Evolutionary conservation across 2,888 invertebrate species (phyloP).

Genomic region (Melanophora roralis): DNA sequence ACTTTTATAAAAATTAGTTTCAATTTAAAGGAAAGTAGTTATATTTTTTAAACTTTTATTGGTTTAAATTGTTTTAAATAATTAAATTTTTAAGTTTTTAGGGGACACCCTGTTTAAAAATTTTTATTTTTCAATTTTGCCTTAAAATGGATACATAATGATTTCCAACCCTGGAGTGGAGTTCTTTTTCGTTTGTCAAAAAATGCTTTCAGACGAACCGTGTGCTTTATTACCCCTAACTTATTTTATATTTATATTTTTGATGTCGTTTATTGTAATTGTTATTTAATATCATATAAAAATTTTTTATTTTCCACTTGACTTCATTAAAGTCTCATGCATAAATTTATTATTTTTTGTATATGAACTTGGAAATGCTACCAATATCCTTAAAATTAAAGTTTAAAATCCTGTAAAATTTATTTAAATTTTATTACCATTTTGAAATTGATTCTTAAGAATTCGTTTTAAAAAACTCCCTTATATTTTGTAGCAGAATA

Average conservation of each 20-base stretch:
- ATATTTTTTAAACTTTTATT: too few species aligned
- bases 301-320: constrained; percentile 58
- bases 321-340: constrained; percentile 26
- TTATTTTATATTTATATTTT: background rate
- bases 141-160: too few species aligned
- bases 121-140: too few species aligned
- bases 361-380: constrained; percentile 8
- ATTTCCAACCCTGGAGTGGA: background rate
- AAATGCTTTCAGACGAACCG: too few species aligned
- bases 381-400: constrained; percentile 35
- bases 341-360: background rate
- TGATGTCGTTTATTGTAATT: background rate
- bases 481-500: background rate
- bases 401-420: constrained; percentile 58
- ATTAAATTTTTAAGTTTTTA: too few species aligned
- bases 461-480: constrained; percentile 38
- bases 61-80: too few species aligned
- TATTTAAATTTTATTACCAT: constrained; percentile 58
- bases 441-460: constrained; percentile 62
- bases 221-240: constrained; percentile 12
- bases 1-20: too few species aligned
- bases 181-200: background rate
- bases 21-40: too few species aligned
- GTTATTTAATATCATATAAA: constrained; percentile 10
- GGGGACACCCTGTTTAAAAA: too few species aligned